phyloP scores from a whole-genome alignment of 2,888 invertebrate genomes.

The Helobdella robusta region DNA sequence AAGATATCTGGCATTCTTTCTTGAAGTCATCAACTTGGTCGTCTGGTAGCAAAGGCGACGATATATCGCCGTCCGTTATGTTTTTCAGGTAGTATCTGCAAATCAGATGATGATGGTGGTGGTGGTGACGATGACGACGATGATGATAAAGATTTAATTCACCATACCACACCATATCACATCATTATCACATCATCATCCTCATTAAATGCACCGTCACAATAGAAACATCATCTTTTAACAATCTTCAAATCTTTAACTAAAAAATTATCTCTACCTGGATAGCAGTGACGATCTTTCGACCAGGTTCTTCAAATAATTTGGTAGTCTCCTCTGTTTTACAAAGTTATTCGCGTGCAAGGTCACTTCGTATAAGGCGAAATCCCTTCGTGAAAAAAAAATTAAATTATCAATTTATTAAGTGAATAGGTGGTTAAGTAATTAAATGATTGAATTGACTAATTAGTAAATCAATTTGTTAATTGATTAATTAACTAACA shows the following conservation, averaged over 20 bases:
- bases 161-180: too few relatives aligned
- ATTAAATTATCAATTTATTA: conserved; percentile 11
- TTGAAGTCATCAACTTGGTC: conserved; percentile 77
- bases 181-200: not conserved
- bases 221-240: not conserved
- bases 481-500: not conserved
- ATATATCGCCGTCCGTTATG: conserved; percentile 83
- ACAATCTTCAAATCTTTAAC: not conserved
- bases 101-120: too few relatives aligned
- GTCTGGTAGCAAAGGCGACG: conserved; percentile 90
- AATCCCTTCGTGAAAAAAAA: conserved; percentile 53
- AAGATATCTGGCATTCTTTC: conserved; percentile 62
- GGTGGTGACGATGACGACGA: too few relatives aligned
- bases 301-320: conserved; percentile 85
- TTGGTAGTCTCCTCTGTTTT: conserved; percentile 86
- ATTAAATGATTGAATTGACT: not conserved
- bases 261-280: conserved; percentile 44
- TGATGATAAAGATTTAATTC: too few relatives aligned
- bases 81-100: conserved; percentile 88
- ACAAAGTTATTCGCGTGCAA: conserved; percentile 83
- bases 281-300: conserved; percentile 72
- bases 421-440: not conserved
- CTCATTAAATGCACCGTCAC: not conserved
- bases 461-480: not conserved
- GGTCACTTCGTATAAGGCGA: conserved; percentile 87